These are phyloP conservation scores for Poecilus cupreus DNA, from an alignment of 2,888 invertebrate species.

Conservation along the genomic window DNA sequence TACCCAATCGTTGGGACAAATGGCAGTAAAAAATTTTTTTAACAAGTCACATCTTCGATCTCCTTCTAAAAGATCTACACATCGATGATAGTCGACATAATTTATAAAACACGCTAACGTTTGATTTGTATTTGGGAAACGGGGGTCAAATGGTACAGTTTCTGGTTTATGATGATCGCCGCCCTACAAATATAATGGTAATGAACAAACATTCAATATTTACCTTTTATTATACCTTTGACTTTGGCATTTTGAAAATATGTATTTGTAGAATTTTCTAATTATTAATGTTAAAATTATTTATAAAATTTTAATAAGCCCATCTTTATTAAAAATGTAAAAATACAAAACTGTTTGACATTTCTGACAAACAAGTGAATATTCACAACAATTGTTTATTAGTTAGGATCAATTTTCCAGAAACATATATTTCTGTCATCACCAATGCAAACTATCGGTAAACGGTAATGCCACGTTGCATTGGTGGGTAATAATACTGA, in stretches of 20 bases:
- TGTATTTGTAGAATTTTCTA: too few species aligned
- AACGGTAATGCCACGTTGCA: slow-evolving; percentile 78
- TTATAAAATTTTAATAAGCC: slow-evolving; percentile 43
- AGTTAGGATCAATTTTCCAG: slow-evolving; percentile 76
- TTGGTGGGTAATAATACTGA: slow-evolving; percentile 76
- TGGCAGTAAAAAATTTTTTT: slow-evolving; percentile 74
- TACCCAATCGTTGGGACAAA: slow-evolving; percentile 80
- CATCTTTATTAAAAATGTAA: slow-evolving; percentile 25
- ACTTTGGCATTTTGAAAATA: not conserved
- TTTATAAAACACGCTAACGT: slow-evolving; percentile 76
- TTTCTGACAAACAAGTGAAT: slow-evolving; percentile 31
- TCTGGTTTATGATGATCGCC: slow-evolving; percentile 64
- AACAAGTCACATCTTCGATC: slow-evolving; percentile 79
- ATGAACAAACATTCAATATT: too few species aligned
- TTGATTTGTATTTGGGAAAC: slow-evolving; percentile 94
- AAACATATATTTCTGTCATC: slow-evolving; percentile 78
- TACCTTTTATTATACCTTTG: not conserved
- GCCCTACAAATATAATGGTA: too few species aligned
- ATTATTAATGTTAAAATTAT: not conserved
- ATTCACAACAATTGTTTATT: slow-evolving; percentile 61
- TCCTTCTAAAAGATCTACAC: slow-evolving; percentile 59
- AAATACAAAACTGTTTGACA: slow-evolving; percentile 31
- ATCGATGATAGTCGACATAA: slow-evolving; percentile 66
- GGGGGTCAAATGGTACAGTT: slow-evolving; percentile 91
- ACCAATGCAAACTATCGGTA: slow-evolving; percentile 78